Evolutionary conservation across 2,797 vertebrate genomes (phyloP), one percentile per base, ranked within the genome.

Genomic region (Chromis chromis): DNA sequence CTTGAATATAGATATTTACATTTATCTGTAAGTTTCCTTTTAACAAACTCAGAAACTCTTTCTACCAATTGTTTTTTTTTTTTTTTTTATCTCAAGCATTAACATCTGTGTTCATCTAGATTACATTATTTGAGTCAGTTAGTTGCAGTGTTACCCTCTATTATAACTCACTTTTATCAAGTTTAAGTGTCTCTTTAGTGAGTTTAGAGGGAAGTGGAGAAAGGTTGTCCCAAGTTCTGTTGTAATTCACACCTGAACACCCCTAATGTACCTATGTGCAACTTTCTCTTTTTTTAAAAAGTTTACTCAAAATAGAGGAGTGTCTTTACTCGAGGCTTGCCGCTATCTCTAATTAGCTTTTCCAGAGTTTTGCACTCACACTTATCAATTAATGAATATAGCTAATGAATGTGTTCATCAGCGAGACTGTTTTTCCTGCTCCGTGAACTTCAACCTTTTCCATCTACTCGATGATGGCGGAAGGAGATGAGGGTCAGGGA

Each of bases 1-100:
- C 95, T 97, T 28, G 98, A 99, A 85, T 99, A 97, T 96, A 94
- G 96, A 95, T 96, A 97, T 95, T 96, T 99, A 91, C 97, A 98
- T 94, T 93, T 99, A 94, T 96, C 97, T 91, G 98, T 99, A 95
- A 96, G 97, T 97, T 93, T 64, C 21, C 21, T 27, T 73, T 48
- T 7, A 33, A 44, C 4, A 33, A 33, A 73, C 40, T 13, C 27
- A 52, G 28, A 70, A 52, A 17, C n/a, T 33, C 2, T n/a, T 21
- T 65, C 11, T 19, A 0, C 17, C 33, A 16, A 22, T 48, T 10
- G 33, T 27, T 10, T 44, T 56, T 64, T 49, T 27, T 10, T 44
- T 56, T 64, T 49, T 27, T 13, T 14, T 60, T 12, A 52, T 22
- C 40, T 46, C 65, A 21, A 27, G 12, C 19, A 10, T 22, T 24